Evolutionary conservation across 2,113 vertebrate genomes (phyloP).

Genomic region (Callopanchax toddi): DNA sequence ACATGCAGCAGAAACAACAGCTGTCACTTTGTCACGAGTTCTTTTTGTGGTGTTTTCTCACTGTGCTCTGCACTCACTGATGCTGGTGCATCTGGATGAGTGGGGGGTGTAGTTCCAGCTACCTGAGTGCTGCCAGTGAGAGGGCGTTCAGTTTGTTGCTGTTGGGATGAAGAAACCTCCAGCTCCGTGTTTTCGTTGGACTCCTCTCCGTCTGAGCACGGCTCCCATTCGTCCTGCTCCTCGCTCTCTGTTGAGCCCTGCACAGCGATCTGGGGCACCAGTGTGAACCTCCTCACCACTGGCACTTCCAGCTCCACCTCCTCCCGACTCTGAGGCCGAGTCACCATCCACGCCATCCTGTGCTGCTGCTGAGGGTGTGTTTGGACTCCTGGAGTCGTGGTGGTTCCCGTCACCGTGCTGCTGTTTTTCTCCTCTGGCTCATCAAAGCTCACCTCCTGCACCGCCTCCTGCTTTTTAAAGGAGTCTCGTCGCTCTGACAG

Average conservation of each 20-base stretch:
- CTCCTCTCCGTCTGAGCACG: constrained; percentile 76
- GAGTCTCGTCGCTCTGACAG: constrained; percentile 94
- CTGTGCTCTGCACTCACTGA: constrained; percentile 15
- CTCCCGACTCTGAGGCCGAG: constrained; percentile 41
- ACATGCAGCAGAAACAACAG: not conserved
- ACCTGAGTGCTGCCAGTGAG: constrained; percentile 9
- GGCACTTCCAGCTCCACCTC: constrained; percentile 64
- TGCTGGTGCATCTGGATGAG: constrained; percentile 20
- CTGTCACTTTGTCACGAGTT: constrained; percentile 43
- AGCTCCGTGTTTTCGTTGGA: constrained; percentile 34
- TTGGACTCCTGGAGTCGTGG: not conserved
- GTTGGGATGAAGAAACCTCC: constrained; percentile 19
- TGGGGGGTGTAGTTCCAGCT: constrained; percentile 14
- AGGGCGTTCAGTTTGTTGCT: constrained; percentile 10
- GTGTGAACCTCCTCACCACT: constrained; percentile 57
- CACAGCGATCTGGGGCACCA: constrained; percentile 90
- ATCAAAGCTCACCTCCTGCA: constrained; percentile 97
- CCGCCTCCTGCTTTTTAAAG: constrained; percentile 97
- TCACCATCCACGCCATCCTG: constrained; percentile 67
- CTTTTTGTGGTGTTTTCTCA: constrained; percentile 35
- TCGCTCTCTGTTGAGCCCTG: constrained; percentile 86
- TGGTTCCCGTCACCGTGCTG: constrained; percentile 19
- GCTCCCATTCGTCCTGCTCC: constrained; percentile 82
- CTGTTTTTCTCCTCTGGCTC: constrained; percentile 81
- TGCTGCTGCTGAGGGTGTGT: constrained; percentile 45